Evolutionary conservation across 2,888 invertebrate genomes (phyloP), one percentile per base, ranked within the genome.

Genomic region (Aphodius sticticus): DNA sequence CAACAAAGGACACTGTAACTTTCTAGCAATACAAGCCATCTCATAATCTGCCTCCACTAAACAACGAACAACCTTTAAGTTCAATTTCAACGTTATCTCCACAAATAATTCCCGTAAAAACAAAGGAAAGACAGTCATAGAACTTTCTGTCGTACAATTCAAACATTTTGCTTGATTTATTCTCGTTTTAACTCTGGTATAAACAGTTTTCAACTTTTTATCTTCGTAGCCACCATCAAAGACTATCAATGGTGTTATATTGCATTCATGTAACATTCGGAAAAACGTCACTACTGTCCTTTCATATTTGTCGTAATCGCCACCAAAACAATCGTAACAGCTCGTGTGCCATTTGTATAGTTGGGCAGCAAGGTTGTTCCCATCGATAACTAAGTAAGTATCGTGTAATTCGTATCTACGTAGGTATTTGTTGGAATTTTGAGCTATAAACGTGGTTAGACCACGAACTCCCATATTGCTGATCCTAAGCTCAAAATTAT

Each of bases 11-110:
- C 97, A 97, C 69, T 94, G 90, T 2, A 97, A 90, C 79, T 93
- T 91, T 82, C 94, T 92, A 0, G 97, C 96, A 83, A 98, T 88
- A 0, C 94, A 93, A 0, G 97, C 97, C 78, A 97, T 93, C 86
- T 96, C 95, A 83, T 94, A 93, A 87, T 99, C 99, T 0, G 97
- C 97, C 89, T 99, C 98, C 88, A 95, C 96, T 83, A 95, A 93
- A 86, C 96, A 95, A 77, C 95, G 92, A 74, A 94, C 93, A 81
- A 93, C 92, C 9, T 91, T 91, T 7, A 97, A 90, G 6, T 91
- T 91, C 86, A 95, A 91, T 83, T 94, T 93, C 4, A 86, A 85
- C 1, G 96, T 89, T 0, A 95, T 92, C 86, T 94, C 93, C 78
- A 92, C 91, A 85, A 98, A 97, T 0, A 95, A 93, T 84, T 95